Evolutionary conservation across 1,140 invertebrate species (phyloP), one percentile per base, ranked within the genome.

Genomic region (Anthonomus grandis): DNA sequence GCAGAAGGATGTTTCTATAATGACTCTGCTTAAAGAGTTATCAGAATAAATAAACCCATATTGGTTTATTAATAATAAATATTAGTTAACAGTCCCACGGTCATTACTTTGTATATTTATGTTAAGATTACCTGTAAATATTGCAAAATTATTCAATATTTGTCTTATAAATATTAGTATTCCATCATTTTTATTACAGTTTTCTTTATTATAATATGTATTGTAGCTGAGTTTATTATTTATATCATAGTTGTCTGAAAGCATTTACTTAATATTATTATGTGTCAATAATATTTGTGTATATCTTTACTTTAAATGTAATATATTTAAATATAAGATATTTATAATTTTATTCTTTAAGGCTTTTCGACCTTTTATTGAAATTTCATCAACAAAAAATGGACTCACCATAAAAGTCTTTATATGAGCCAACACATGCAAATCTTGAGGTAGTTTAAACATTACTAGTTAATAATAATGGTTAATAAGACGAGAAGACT

Each of bases 271-370:
- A 38, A 38, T 9, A 38, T 8, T 6, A 38, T 15, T 38, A 38
- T 38, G 6, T 13, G 10, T 5, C 13, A 38, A 15, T 31, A 31
- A 15, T 38, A n/a, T 38, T 38, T 9, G 37, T 6, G 37, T 6
- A 9, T 15, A 38, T 13, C 17, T 41, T 19, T 9, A 10, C n/a
- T n/a, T n/a, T n/a, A n/a, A n/a, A n/a, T n/a, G n/a, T n/a, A n/a
- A n/a, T n/a, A 17, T 41, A 41, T 31, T 31, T 31, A 31, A 31
- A 31, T 31, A n/a, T n/a, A 31, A 31, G n/a, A 31, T 31, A 31
- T 31, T 31, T 31, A 31, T 31, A 31, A 31, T 31, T 31, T 31
- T 31, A 31, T 31, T 31, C n/a, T 31, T n/a, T 31, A 31, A 31
- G 27, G 27, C 27, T 8, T 8, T 31, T 31, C n/a, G 27, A 31